phyloP scores from a whole-genome alignment of 2,113 vertebrate species.

The Haplochromis vanheusdeni region DNA sequence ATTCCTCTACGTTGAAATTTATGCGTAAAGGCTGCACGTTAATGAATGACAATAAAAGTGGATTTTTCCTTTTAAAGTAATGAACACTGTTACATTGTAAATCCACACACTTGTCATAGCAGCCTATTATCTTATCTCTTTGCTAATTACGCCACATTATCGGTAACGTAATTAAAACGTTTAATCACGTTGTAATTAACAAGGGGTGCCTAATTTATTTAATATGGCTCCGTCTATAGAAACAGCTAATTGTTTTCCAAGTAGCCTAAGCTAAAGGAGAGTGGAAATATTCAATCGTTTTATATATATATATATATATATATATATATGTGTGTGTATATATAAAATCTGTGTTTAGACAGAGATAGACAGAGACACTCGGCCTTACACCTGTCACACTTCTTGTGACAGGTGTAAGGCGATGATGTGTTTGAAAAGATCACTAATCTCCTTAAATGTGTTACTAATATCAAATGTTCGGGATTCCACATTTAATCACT shows the following conservation, averaged over 20 bases:
- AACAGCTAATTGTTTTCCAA: conserved; percentile 75
- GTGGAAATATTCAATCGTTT: not conserved
- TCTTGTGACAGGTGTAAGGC: not conserved
- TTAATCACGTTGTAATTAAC: conserved; percentile 82
- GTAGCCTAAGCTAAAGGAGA: not conserved
- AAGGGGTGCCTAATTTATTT: conserved; percentile 84
- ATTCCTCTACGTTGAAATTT: not conserved
- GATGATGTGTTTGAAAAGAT: not conserved
- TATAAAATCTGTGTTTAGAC: not conserved
- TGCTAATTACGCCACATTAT: conserved; percentile 85
- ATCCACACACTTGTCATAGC: conserved; percentile 71
- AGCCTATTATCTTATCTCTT: conserved; percentile 84
- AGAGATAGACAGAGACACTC: not conserved
- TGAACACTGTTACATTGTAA: conserved; percentile 75
- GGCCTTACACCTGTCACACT: not conserved
- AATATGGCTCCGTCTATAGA: conserved; percentile 77
- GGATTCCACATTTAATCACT: not conserved
- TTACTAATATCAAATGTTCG: not conserved
- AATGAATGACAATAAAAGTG: not conserved
- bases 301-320: not conserved
- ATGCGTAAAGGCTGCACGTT: not conserved
- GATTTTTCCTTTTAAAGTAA: conserved; percentile 40
- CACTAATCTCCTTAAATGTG: not conserved
- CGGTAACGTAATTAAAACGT: conserved; percentile 87
- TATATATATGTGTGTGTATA: no score